Evolutionary conservation across 2,888 invertebrate species (phyloP).

Genomic region (Girardia tigrina): DNA sequence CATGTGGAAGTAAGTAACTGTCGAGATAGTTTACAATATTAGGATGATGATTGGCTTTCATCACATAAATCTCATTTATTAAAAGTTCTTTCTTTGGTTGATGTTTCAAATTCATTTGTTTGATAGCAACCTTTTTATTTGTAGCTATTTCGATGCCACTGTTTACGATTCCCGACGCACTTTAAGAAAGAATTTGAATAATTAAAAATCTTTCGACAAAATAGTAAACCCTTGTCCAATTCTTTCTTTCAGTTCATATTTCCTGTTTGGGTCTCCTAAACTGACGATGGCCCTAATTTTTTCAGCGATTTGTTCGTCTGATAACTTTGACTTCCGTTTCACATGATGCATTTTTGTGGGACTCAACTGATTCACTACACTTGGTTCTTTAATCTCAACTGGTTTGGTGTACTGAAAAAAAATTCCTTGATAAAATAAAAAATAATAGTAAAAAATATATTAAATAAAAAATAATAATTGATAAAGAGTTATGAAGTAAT

Average conservation of each 20-base stretch:
- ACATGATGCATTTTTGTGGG: background rate
- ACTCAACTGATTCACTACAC: background rate
- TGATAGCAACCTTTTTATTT: conserved; percentile 67
- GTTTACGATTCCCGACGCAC: conserved; percentile 36
- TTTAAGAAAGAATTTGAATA: background rate
- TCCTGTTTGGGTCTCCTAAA: conserved; percentile 38
- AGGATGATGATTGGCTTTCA: conserved; percentile 61
- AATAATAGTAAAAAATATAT: too few relatives aligned
- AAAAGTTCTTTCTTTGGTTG: conserved; percentile 89
- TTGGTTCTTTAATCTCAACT: background rate
- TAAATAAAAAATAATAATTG: too few relatives aligned
- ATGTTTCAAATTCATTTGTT: conserved; percentile 81
- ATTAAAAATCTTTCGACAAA: background rate
- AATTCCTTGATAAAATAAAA: too few relatives aligned
- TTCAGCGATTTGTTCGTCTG: conserved; percentile 64
- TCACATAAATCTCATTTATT: conserved; percentile 67
- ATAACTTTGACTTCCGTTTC: conserved; percentile 59
- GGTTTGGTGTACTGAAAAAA: conserved; percentile 27
- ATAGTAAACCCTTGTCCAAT: conserved; percentile 40
- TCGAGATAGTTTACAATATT: conserved; percentile 88
- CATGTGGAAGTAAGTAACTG: conserved; percentile 68
- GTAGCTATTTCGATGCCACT: conserved; percentile 25
- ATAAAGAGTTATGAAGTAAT: too few relatives aligned
- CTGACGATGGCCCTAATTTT: conserved; percentile 55
- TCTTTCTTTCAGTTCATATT: conserved; percentile 39